Evolutionary conservation across 2,888 invertebrate species (phyloP).

Genomic region (Caenorhabditis plicata): DNA sequence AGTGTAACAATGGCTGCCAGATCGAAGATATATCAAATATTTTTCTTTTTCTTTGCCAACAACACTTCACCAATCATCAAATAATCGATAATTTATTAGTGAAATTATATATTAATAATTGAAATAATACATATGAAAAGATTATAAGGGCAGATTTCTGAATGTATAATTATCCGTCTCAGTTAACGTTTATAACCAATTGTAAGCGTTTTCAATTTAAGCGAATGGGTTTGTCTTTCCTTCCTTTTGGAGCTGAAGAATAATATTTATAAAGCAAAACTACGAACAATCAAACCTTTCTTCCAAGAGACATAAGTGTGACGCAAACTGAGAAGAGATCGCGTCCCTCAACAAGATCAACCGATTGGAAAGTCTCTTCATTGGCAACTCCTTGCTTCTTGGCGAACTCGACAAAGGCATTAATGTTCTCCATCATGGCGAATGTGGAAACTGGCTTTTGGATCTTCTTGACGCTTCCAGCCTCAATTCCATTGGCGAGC

Average conservation of each 20-base stretch:
- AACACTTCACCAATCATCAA: too few species aligned
- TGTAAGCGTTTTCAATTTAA: too few species aligned
- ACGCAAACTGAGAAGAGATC: constrained; percentile 84
- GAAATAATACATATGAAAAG: too few species aligned
- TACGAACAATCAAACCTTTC: constrained; percentile 46
- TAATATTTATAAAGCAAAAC: neutral
- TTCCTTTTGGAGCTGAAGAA: constrained; percentile 57
- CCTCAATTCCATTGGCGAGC: constrained; percentile 82
- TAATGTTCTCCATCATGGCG: constrained; percentile 98
- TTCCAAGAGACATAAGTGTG: constrained; percentile 61
- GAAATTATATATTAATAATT: too few species aligned
- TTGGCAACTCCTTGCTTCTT: constrained; percentile 79
- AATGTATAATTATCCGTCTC: too few species aligned
- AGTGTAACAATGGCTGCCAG: too few species aligned
- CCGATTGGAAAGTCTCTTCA: constrained; percentile 89
- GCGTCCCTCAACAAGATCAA: constrained; percentile 93
- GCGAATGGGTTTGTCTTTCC: constrained; percentile 60
- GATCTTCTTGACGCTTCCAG: constrained; percentile 85
- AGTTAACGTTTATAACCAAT: too few species aligned
- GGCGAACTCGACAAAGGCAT: constrained; percentile 85
- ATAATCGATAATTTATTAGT: too few species aligned
- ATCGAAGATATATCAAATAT: too few species aligned
- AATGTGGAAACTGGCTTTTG: constrained; percentile 89
- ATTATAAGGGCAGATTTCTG: too few species aligned
- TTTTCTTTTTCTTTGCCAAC: too few species aligned